Percentiles rank a stretch among this genome's conserved stretches.
Evolutionary conservation across 1,140 invertebrate genomes (phyloP).

Genomic region (Ridgeia piscesae): DNA sequence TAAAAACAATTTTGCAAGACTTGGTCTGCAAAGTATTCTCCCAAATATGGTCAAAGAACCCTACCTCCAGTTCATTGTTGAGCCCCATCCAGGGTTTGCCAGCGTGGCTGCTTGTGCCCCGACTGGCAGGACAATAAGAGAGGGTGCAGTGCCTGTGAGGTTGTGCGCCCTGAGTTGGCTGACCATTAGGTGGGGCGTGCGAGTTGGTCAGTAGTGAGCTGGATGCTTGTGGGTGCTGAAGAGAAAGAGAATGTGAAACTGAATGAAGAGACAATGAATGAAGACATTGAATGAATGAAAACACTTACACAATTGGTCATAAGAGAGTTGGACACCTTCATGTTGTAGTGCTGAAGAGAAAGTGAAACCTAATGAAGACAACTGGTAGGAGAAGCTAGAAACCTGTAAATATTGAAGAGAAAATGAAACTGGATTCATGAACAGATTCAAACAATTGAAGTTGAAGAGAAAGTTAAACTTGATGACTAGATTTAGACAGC

Average conservation of each 20-base stretch:
- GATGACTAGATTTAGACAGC: too few species aligned
- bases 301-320: background rate
- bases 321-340: background rate
- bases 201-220: background rate
- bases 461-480: too few species aligned
- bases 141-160: background rate
- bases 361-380: too few species aligned
- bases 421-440: too few species aligned
- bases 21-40: background rate
- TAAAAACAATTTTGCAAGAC: background rate
- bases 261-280: background rate
- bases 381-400: too few species aligned
- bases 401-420: too few species aligned
- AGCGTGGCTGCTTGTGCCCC: background rate
- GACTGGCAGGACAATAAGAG: background rate
- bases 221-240: background rate
- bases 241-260: background rate
- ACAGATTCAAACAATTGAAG: too few species aligned
- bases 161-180: background rate
- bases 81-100: background rate
- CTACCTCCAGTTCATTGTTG: background rate
- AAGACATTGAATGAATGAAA: background rate
- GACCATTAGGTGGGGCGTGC: background rate
- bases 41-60: background rate
- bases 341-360: too few species aligned